Conservation (phyloP, 2,888 invertebrate species). For the Globia sparganii region DNA sequence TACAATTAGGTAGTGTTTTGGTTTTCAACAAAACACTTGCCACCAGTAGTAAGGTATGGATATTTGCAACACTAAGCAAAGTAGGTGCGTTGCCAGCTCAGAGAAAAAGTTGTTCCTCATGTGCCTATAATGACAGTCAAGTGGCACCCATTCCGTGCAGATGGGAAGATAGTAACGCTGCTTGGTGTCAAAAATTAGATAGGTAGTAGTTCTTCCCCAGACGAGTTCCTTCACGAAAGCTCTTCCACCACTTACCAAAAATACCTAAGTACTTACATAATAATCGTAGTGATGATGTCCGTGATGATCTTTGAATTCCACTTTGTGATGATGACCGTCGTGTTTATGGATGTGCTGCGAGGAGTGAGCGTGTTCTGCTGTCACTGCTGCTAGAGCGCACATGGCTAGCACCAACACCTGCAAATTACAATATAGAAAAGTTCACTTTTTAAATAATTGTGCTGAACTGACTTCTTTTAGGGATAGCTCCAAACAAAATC, state of each 20-base stretch:
- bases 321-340: constrained; percentile 63
- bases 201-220: background rate
- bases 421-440: background rate
- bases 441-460: background rate
- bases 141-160: background rate
- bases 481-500: too few relatives aligned
- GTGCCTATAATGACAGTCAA: too few relatives aligned
- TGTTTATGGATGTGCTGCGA: constrained; percentile 76
- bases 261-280: constrained; percentile 45
- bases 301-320: constrained; percentile 53
- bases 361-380: constrained; percentile 78
- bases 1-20: background rate
- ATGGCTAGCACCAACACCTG: constrained; percentile 50
- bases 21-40: background rate
- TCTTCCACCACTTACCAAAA: background rate
- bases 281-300: constrained; percentile 59
- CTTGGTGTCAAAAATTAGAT: background rate
- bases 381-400: constrained; percentile 60
- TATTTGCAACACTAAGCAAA: background rate
- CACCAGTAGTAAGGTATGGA: too few relatives aligned
- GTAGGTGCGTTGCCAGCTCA: too few relatives aligned
- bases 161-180: background rate
- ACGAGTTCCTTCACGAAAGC: background rate
- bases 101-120: background rate
- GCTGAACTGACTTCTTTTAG: too few relatives aligned